These are phyloP conservation scores for Heterodera carotae DNA, from an alignment of 1,140 invertebrate species.

Conservation along the genomic window DNA sequence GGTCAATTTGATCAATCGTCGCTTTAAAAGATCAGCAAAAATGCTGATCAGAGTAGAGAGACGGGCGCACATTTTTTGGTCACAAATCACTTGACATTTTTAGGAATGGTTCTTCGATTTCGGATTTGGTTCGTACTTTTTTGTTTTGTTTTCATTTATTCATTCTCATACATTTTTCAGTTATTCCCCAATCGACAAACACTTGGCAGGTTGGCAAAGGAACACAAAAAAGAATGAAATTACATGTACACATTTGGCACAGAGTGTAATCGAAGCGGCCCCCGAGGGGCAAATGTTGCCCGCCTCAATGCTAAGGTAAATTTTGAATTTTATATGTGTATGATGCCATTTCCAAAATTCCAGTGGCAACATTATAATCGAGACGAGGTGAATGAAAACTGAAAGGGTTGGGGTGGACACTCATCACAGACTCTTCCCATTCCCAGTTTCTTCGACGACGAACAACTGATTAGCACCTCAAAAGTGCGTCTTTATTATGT, in stretches of 20 bases:
- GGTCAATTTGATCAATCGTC: too few relatives aligned
- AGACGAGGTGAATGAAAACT: constrained; percentile 77
- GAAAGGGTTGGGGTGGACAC: too few relatives aligned
- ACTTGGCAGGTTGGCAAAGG: constrained; percentile 84
- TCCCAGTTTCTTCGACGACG: constrained; percentile 86
- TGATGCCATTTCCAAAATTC: constrained; percentile 55
- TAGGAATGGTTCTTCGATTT: constrained; percentile 98
- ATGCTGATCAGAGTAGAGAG: too few relatives aligned
- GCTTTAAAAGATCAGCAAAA: too few relatives aligned
- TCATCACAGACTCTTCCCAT: too few relatives aligned
- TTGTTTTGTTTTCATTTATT: not conserved
- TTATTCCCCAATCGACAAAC: constrained; percentile 96
- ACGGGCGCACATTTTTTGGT: constrained; percentile 7
- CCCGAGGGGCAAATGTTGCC: constrained; percentile 99
- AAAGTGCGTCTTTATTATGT: constrained; percentile 93
- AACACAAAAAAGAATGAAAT: constrained; percentile 65
- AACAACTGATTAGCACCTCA: constrained; percentile 89
- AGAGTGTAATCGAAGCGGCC: constrained; percentile 82
- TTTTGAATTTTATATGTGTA: constrained; percentile 9
- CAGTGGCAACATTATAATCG: constrained; percentile 97
- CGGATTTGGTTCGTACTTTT: constrained; percentile 73
- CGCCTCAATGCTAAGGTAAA: constrained; percentile 76
- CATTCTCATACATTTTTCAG: constrained; percentile 63
- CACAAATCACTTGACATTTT: too few relatives aligned
- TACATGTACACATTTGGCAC: not conserved